Conservation (phyloP, 2,888 invertebrate genomes). For the Ceramica pisi region DNA sequence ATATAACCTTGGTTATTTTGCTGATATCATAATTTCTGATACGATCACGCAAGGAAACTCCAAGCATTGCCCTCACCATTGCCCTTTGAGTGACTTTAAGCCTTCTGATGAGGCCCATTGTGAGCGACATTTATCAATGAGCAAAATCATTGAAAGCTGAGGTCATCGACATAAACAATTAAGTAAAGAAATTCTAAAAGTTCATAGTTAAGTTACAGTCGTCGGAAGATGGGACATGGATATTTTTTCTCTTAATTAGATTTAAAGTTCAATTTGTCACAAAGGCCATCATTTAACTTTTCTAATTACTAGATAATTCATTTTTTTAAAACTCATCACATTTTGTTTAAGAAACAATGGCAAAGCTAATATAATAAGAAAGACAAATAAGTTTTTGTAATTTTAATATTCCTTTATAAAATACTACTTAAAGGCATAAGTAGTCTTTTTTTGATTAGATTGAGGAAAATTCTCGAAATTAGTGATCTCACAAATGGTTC, state of each 20-base stretch:
- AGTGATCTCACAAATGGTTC: no score
- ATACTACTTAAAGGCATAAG: not conserved
- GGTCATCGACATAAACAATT: no score
- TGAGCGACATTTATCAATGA: no score
- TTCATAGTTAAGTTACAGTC: not conserved
- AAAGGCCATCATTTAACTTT: constrained; percentile 34
- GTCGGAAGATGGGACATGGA: not conserved
- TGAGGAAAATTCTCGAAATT: no score
- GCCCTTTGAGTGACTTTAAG: no score
- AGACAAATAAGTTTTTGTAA: constrained; percentile 11
- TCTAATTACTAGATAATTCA: constrained; percentile 49
- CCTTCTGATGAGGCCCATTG: no score
- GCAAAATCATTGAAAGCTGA: no score
- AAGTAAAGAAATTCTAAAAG: constrained; percentile 9
- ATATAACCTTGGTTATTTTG: no score
- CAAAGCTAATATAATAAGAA: constrained; percentile 15
- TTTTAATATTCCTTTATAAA: not conserved
- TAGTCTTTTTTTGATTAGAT: no score
- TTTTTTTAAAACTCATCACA: constrained; percentile 46
- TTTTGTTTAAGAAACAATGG: constrained; percentile 21
- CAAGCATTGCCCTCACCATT: no score
- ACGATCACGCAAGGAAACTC: no score
- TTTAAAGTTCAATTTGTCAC: constrained; percentile 34
- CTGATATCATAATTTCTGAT: no score
- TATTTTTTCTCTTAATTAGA: constrained; percentile 11